Conservation (phyloP, 1,140 invertebrate genomes). For the Danaus melanippus region DNA sequence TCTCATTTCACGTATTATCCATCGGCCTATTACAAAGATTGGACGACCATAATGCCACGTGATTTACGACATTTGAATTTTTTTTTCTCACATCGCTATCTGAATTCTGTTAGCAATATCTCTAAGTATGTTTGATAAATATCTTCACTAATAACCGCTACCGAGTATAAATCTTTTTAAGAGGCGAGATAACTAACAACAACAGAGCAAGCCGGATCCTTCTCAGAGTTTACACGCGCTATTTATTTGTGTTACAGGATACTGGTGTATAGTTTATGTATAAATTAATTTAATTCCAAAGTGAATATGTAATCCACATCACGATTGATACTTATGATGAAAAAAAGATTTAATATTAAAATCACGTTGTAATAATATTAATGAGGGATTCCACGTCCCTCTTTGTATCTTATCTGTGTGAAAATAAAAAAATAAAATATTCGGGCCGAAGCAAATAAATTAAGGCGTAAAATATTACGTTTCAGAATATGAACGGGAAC, state of each 20-base stretch:
- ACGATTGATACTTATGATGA: too few species aligned
- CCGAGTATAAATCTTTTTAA: slow-evolving; percentile 60
- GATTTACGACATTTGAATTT: slow-evolving; percentile 42
- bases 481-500: slow-evolving; percentile 30
- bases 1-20: slow-evolving; percentile 8
- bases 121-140: slow-evolving; percentile 63
- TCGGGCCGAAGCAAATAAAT: slow-evolving; percentile 45
- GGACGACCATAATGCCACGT: slow-evolving; percentile 21
- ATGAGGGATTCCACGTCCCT: neutral
- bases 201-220: slow-evolving; percentile 14
- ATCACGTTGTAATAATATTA: too few species aligned
- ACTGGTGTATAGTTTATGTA: neutral
- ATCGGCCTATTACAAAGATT: slow-evolving; percentile 36
- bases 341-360: too few species aligned
- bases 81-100: slow-evolving; percentile 31
- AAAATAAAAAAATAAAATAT: slow-evolving; percentile 37
- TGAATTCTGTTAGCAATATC: slow-evolving; percentile 44
- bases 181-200: slow-evolving; percentile 27
- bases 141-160: slow-evolving; percentile 63
- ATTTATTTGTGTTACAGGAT: neutral
- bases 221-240: slow-evolving; percentile 5
- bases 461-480: slow-evolving; percentile 42
- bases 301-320: too few species aligned
- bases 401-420: slow-evolving; percentile 15
- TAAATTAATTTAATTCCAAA: too few species aligned